These are phyloP conservation scores for Bubo blakistoni DNA, from an alignment of 2,113 vertebrate genomes.

Conservation along the genomic window DNA sequence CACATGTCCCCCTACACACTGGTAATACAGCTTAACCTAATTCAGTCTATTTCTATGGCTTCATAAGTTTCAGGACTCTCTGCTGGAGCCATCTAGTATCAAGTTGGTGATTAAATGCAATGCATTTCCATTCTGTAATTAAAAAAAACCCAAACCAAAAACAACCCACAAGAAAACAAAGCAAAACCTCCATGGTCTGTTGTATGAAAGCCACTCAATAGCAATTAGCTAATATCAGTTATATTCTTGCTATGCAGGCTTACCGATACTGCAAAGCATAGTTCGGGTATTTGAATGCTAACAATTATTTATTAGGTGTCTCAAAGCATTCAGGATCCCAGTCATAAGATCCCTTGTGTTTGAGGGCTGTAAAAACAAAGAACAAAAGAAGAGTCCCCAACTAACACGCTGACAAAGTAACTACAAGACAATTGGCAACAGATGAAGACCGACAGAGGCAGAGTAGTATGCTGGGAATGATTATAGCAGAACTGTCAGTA, in stretches of 20 bases:
- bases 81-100: not conserved
- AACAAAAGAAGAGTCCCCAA: constrained; percentile 20
- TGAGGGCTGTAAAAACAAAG: constrained; percentile 8
- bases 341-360: not conserved
- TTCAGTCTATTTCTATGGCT: not conserved
- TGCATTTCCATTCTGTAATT: not conserved
- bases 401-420: not conserved
- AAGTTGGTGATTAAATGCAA: not conserved
- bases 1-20: rapidly evolving
- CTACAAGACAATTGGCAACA: constrained; percentile 58
- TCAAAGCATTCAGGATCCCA: not conserved
- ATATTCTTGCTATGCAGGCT: not conserved
- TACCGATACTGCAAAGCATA: not conserved
- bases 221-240: constrained; percentile 1
- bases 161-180: not conserved
- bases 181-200: not conserved
- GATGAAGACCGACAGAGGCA: constrained; percentile 16
- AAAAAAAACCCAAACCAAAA: not conserved
- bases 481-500: constrained; percentile 33
- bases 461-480: constrained; percentile 46
- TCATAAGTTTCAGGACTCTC: not conserved
- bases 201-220: not conserved
- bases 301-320: constrained; percentile 8
- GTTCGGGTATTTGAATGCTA: not conserved
- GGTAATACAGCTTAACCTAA: not conserved